phyloP scores from a whole-genome alignment of 1,140 invertebrate genomes.

The Zaprionus davidi region DNA sequence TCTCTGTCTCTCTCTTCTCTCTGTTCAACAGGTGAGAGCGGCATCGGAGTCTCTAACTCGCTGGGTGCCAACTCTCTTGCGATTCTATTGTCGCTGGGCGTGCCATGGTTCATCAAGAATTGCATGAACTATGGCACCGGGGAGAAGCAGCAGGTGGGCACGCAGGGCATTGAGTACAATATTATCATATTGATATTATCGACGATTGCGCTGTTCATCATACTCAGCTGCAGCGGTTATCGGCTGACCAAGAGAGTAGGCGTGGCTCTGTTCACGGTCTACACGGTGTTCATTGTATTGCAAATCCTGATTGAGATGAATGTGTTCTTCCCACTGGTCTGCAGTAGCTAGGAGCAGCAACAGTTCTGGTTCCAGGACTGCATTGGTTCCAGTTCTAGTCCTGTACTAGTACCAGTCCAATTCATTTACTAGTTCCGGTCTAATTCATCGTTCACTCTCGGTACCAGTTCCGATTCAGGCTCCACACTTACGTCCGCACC shows the following conservation, averaged over 20 bases:
- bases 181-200: conserved; percentile 87
- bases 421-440: background rate
- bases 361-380: background rate
- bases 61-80: conserved; percentile 94
- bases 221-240: conserved; percentile 86
- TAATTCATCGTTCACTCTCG: background rate
- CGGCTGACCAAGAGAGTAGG: conserved; percentile 86
- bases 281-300: conserved; percentile 86
- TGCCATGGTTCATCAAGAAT: conserved; percentile 93
- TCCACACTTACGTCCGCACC: background rate
- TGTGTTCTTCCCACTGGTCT: conserved; percentile 76
- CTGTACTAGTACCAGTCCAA: background rate
- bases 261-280: conserved; percentile 86
- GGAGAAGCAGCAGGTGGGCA: conserved; percentile 78
- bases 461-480: background rate
- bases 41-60: conserved; percentile 94
- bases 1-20: background rate
- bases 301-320: conserved; percentile 83
- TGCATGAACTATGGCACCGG: conserved; percentile 83
- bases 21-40: conserved; percentile 88
- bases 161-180: conserved; percentile 86
- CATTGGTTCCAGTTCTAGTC: background rate
- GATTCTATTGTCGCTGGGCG: conserved; percentile 92
- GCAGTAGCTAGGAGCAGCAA: conserved; percentile 45
- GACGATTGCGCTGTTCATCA: conserved; percentile 86